phyloP scores from a whole-genome alignment of 2,113 vertebrate species.

The Phrynocephalus versicolor region DNA sequence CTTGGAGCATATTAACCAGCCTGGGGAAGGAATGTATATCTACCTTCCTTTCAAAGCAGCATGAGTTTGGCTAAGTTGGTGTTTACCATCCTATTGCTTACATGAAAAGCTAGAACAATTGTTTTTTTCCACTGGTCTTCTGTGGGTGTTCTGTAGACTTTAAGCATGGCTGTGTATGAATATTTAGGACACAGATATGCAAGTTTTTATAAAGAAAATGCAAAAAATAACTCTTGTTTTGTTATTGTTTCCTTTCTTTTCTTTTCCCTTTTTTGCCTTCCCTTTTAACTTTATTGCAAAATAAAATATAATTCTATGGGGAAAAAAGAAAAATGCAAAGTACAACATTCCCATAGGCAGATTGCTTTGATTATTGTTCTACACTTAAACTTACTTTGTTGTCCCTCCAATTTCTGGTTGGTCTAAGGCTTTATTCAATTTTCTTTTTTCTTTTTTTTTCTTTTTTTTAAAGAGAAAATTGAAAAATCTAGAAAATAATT shows the following conservation, averaged over 20 bases:
- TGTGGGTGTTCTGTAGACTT: not conserved
- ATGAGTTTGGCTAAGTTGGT: constrained; percentile 33
- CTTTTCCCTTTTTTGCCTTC: not conserved
- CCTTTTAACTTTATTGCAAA: not conserved
- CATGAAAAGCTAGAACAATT: constrained; percentile 28
- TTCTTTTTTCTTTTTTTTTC: no score
- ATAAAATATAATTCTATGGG: not conserved
- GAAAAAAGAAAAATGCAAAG: not conserved
- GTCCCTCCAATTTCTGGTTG: not conserved
- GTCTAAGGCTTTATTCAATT: not conserved
- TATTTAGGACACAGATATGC: not conserved
- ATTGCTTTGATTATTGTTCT: not conserved
- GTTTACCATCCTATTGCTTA: constrained; percentile 20
- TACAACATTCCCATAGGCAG: fast-evolving
- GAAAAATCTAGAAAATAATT: not conserved
- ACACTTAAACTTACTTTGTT: not conserved
- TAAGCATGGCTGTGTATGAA: not conserved
- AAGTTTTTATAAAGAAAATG: not conserved
- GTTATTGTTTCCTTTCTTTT: not conserved
- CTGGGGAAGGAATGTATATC: constrained; percentile 21
- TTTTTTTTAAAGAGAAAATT: no score
- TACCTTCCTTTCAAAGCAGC: constrained; percentile 17
- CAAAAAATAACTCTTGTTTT: constrained; percentile 5
- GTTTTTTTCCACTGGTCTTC: not conserved
- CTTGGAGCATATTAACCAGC: constrained; percentile 39